Evolutionary conservation across 1,140 invertebrate species (phyloP).

Genomic region (Ceratoteleas bidentatus): DNA sequence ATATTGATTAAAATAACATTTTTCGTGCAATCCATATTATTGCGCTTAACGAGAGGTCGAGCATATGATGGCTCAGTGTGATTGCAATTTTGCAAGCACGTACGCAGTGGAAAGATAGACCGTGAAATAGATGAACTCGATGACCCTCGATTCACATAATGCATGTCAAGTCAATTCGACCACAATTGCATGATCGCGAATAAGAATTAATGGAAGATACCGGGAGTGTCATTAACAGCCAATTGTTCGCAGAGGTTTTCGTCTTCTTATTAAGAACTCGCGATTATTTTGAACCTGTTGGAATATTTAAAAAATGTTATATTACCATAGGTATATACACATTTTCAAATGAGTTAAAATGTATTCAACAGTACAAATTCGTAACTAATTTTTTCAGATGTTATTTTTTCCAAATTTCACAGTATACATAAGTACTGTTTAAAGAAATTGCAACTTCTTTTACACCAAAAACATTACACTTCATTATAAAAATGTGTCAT

Average conservation of each 20-base stretch:
- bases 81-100: slow-evolving; percentile 31
- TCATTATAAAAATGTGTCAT: too few relatives aligned
- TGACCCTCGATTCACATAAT: slow-evolving; percentile 64
- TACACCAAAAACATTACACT: too few relatives aligned
- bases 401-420: too few relatives aligned
- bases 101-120: slow-evolving; percentile 47
- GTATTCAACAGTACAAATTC: too few relatives aligned
- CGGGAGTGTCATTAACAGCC: slow-evolving; percentile 30
- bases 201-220: slow-evolving; percentile 32
- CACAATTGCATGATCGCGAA: slow-evolving; percentile 26
- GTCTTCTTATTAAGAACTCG: too few relatives aligned
- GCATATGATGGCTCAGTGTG: slow-evolving; percentile 16
- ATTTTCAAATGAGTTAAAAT: too few relatives aligned
- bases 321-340: too few relatives aligned
- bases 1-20: slow-evolving; percentile 9
- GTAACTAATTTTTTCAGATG: too few relatives aligned
- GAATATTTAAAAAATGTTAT: too few relatives aligned
- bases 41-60: slow-evolving; percentile 16
- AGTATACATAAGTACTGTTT: too few relatives aligned
- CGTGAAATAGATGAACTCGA: slow-evolving; percentile 52
- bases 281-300: too few relatives aligned
- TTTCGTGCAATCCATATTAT: slow-evolving; percentile 3
- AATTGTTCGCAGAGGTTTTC: slow-evolving; percentile 8
- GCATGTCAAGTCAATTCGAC: slow-evolving; percentile 58
- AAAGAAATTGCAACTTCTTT: too few relatives aligned